Base-by-base conservation (phyloP, 2,797 vertebrate species). In the Etheostoma perlongum region DNA sequence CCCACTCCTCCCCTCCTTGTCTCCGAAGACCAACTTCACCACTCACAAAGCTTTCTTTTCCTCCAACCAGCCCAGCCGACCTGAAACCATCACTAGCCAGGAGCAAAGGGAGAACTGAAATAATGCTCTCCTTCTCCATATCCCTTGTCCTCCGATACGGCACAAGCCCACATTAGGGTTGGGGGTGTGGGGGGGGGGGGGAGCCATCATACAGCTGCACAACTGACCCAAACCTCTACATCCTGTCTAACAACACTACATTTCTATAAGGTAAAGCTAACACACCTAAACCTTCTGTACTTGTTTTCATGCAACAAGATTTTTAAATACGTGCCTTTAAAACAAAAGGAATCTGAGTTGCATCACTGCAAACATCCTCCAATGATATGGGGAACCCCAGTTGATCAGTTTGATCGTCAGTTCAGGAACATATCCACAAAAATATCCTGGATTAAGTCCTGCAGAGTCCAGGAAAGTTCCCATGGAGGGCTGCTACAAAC, bases 211-310 rank as follows among this genome's bases (percentile, higher is more conserved):
- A 58, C 67, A 63, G 71, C 82, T 90, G 67, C 21, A 40, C n/a
- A 72, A 44, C 44, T 13, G 51, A 83, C 33, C 76, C 46, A 64
- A 55, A 72, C 60, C 63, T 85, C 74, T 82, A 74, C 25, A 67
- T 78, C 53, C 67, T 42, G 47, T 72, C 80, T 86, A 83, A 77
- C 16, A 79, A 85, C 69, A 76, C 72, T 78, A 86, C 10, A 21
- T 88, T 83, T 88, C 82, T 91, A 90, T 74, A 82, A 84, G 76
- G 77, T 90, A 89, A 92, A 81, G 90, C 91, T 93, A 91, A 88
- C 72, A 82, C 70, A 87, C 84, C 85, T 89, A 92, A 78, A 76
- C 89, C 86, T 72, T 89, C 88, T 54, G 62, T 78, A 72, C 63
- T 81, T 84, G 72, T 84, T 80, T 85, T 88, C 93, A 94, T 94